Evolutionary conservation across 2,113 vertebrate genomes (phyloP), one percentile per base, ranked within the genome.

Genomic region (Rhineura floridana): DNA sequence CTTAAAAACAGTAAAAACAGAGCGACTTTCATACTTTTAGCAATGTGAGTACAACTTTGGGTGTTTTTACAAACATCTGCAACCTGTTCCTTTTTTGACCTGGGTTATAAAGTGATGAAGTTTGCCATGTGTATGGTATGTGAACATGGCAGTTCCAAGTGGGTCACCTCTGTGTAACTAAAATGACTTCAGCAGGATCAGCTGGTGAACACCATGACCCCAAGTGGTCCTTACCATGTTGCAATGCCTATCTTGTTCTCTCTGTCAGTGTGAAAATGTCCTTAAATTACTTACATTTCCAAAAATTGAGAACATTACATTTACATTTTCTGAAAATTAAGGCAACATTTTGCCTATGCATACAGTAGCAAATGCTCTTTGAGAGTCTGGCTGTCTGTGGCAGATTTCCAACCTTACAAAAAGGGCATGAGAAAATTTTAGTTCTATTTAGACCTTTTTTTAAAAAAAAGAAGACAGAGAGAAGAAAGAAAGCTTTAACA

Each of bases 391-490:
- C 86, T 93, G 96, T 93, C 96, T 97, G 95, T 98, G 97, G 97
- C 96, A 98, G 97, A 97, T 96, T 96, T 97, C 94, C 96, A 96
- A 95, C 94, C 96, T 95, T 93, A 85, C 92, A 95, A 90, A 94
- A 96, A 98, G 97, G 97, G 96, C 97, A 98, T 98, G 98, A 97
- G 98, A 98, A 98, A 96, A 94, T 91, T 69, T 93, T 50, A 90
- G 91, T 91, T 94, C 88, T 93, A 0, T 91, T 94, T 92, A 84
- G 83, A 36, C 48, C 62, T 59, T n/a, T n/a, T n/a, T n/a, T 25
- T n/a, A 36, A 81, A 65, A 42, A 39, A 82, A 65, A 44, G n/a
- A 65, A 63, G n/a, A n/a, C 3, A 30, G 23, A 69, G 79, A 72
- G 30, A 30, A 52, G 15, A 13, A 78, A 63, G 25, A 33, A 65